Conservation (phyloP, 2,888 invertebrate genomes). For the Trichopoda pennipes region DNA sequence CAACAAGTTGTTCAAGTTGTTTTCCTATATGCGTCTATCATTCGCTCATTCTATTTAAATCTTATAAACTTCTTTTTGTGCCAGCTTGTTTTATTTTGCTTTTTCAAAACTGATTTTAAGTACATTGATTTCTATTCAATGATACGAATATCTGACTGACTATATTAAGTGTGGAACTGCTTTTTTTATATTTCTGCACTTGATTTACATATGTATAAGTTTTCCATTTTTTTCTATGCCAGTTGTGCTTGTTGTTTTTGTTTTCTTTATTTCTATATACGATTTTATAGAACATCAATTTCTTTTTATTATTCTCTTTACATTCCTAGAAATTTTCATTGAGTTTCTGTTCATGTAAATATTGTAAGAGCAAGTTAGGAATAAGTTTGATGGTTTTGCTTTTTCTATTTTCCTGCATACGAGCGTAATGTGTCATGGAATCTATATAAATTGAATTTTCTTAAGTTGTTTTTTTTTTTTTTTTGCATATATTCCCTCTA, state of each 20-base stretch:
- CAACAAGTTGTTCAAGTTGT: constrained; percentile 46
- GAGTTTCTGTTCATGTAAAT: constrained; percentile 39
- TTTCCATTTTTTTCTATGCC: constrained; percentile 18
- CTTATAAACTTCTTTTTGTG: constrained; percentile 21
- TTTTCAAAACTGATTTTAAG: constrained; percentile 46
- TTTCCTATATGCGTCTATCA: constrained; percentile 13
- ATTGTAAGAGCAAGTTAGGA: constrained; percentile 26
- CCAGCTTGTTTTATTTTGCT: not conserved
- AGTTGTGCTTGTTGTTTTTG: not conserved
- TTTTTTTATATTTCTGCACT: constrained; percentile 1
- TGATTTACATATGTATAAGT: constrained; percentile 58
- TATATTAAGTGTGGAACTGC: constrained; percentile 20
- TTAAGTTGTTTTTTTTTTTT: not conserved
- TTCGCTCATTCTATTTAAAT: constrained; percentile 28
- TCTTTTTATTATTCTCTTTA: constrained; percentile 49
- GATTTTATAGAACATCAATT: constrained; percentile 59
- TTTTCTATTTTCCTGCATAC: constrained; percentile 1
- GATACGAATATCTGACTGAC: constrained; percentile 25
- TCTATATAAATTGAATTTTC: constrained; percentile 63
- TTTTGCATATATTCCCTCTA: not conserved
- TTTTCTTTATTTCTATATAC: constrained; percentile 23
- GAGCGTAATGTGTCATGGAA: constrained; percentile 57
- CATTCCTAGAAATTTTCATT: constrained; percentile 29
- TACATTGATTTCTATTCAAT: constrained; percentile 53
- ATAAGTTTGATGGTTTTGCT: constrained; percentile 15